Percentiles rank a stretch among this genome's conserved stretches.
phyloP scores from a whole-genome alignment of 2,888 invertebrate species.

The Scaptomyza polygonia region DNA sequence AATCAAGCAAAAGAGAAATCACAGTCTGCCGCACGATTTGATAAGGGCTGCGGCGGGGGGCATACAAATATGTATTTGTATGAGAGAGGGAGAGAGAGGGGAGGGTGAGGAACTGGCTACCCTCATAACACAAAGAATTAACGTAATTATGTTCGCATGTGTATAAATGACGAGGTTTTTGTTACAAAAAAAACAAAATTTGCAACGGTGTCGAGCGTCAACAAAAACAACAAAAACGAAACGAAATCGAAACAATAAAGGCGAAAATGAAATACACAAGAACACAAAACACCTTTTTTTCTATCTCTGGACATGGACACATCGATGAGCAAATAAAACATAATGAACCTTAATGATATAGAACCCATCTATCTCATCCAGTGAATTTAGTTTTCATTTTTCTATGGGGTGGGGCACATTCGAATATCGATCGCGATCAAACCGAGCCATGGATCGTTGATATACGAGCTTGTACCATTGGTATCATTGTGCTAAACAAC shows the following conservation, averaged over 20 bases:
- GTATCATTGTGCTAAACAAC: constrained; percentile 71
- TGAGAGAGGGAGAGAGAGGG: neutral
- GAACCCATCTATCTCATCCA: constrained; percentile 45
- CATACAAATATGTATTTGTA: neutral
- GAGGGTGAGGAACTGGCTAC: constrained; percentile 35
- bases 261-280: constrained; percentile 65
- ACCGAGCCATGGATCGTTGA: constrained; percentile 46
- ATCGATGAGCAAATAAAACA: constrained; percentile 68
- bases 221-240: constrained; percentile 65
- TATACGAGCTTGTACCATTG: constrained; percentile 50
- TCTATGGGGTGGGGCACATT: constrained; percentile 44
- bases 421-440: constrained; percentile 30
- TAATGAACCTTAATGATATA: constrained; percentile 77
- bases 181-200: constrained; percentile 48
- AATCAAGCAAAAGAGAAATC: constrained; percentile 56
- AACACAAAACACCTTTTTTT: constrained; percentile 68
- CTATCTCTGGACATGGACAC: constrained; percentile 49
- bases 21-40: constrained; percentile 50
- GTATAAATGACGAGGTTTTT: constrained; percentile 65
- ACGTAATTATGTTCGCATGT: constrained; percentile 77
- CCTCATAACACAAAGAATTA: constrained; percentile 70
- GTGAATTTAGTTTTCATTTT: neutral
- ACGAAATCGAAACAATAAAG: constrained; percentile 67
- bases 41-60: constrained; percentile 51
- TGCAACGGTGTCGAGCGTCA: constrained; percentile 73